Evolutionary conservation across 92 coral and sea anemone genomes (phyloP).

Genomic region (Phenganax subtilis): DNA sequence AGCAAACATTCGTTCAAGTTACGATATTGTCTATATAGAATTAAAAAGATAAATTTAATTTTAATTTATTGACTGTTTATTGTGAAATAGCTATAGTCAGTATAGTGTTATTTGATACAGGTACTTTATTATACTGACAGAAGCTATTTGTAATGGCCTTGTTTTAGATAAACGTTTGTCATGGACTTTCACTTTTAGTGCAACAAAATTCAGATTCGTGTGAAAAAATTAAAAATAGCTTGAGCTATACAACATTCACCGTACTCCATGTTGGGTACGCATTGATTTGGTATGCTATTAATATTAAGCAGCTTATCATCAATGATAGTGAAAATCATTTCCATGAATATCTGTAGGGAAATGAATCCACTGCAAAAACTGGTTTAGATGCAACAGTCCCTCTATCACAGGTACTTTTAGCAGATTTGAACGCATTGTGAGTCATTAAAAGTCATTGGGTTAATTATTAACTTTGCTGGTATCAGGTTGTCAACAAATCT

Average conservation of each 20-base stretch:
- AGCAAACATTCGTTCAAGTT: background rate
- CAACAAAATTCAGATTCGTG: too few relatives aligned
- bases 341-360: background rate
- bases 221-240: too few relatives aligned
- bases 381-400: conserved; percentile 23
- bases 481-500: conserved; percentile 34
- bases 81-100: background rate
- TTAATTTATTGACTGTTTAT: background rate
- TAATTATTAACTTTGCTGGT: background rate
- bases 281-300: background rate
- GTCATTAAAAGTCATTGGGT: background rate
- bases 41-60: background rate
- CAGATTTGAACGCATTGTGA: too few relatives aligned
- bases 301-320: background rate
- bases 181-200: too few relatives aligned
- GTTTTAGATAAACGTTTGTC: background rate
- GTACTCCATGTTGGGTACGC: background rate
- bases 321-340: background rate
- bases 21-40: background rate
- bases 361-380: conserved; percentile 5
- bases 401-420: conserved; percentile 23
- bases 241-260: background rate
- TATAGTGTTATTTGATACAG: conserved; percentile 15
- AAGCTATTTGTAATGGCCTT: background rate
- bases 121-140: conserved; percentile 7